Percentiles rank a stretch among this genome's conserved stretches.
Conservation (phyloP, 1,140 invertebrate genomes). For the Papilio xuthus region DNA sequence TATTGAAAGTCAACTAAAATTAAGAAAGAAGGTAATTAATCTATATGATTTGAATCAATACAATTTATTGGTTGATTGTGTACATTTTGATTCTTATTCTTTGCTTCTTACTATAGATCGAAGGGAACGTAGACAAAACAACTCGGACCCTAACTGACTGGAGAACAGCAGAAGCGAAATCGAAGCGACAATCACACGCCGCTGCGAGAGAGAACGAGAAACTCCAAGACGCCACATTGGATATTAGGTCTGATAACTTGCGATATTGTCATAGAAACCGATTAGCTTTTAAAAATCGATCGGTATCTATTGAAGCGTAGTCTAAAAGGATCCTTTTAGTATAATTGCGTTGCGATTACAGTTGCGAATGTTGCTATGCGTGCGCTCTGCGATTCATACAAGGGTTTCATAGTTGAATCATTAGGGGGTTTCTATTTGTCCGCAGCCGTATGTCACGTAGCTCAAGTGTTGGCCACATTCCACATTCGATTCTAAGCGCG, state of each 20-base stretch:
- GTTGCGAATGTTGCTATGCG: conserved; percentile 43
- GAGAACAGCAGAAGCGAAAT: conserved; percentile 91
- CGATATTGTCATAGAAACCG: conserved; percentile 65
- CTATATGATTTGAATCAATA: conserved; percentile 18
- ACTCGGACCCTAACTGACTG: conserved; percentile 91
- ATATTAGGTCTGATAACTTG: conserved; percentile 73
- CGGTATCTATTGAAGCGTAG: conserved; percentile 44
- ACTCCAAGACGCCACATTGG: conserved; percentile 87
- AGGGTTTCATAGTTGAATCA: conserved; percentile 39
- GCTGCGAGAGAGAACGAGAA: conserved; percentile 94
- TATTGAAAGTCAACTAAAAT: conserved; percentile 88
- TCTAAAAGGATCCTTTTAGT: conserved; percentile 72
- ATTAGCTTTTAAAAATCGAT: conserved; percentile 55
- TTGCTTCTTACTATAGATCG: conserved; percentile 80
- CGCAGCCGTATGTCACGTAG: conserved; percentile 73
- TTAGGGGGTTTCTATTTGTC: conserved; percentile 49
- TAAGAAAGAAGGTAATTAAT: conserved; percentile 86
- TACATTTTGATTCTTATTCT: conserved; percentile 5
- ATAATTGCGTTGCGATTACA: conserved; percentile 52
- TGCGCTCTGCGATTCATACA: conserved; percentile 48
- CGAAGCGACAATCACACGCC: conserved; percentile 92
- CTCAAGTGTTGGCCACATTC: conserved; percentile 75
- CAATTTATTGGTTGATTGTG: neutral
- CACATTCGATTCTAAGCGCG: conserved; percentile 71
- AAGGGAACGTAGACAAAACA: conserved; percentile 93